Evolutionary conservation across 2,113 vertebrate genomes (phyloP).

Genomic region (Tachycineta bicolor): DNA sequence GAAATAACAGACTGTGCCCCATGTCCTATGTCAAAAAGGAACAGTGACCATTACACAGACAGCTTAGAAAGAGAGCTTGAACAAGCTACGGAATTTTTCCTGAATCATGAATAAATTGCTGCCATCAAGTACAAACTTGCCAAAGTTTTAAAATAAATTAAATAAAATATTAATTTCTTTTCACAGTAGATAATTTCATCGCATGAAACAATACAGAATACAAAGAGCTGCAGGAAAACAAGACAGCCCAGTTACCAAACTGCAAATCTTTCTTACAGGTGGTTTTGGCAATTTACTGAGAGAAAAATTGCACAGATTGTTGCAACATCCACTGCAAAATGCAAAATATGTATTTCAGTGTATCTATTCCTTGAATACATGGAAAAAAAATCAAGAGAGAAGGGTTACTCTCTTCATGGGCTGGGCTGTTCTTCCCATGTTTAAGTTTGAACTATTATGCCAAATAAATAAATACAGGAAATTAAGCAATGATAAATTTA

Average conservation of each 20-base stretch:
- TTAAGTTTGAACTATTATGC: not conserved
- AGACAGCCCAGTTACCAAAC: fast-evolving
- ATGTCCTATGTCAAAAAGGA: not conserved
- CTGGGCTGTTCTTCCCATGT: not conserved
- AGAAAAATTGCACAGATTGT: not conserved
- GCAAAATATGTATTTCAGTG: not conserved
- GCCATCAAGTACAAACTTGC: not conserved
- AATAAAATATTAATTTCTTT: not conserved
- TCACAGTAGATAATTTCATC: not conserved
- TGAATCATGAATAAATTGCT: not conserved
- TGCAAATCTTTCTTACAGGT: not conserved
- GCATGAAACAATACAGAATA: not conserved
- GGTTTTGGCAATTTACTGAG: not conserved
- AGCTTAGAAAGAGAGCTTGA: too few relatives aligned
- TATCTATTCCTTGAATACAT: not conserved
- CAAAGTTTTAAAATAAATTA: not conserved
- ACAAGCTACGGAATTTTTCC: not conserved
- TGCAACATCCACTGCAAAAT: not conserved
- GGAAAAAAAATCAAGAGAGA: not conserved
- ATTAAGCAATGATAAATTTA: not conserved
- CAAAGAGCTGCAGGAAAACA: not conserved
- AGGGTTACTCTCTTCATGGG: not conserved
- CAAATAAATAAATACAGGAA: not conserved
- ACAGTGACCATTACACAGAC: not conserved
- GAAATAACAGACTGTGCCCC: not conserved